Percentiles rank a stretch among this genome's conserved stretches.
Conservation (phyloP, 2,888 invertebrate species). For the Diloba caeruleocephala region DNA sequence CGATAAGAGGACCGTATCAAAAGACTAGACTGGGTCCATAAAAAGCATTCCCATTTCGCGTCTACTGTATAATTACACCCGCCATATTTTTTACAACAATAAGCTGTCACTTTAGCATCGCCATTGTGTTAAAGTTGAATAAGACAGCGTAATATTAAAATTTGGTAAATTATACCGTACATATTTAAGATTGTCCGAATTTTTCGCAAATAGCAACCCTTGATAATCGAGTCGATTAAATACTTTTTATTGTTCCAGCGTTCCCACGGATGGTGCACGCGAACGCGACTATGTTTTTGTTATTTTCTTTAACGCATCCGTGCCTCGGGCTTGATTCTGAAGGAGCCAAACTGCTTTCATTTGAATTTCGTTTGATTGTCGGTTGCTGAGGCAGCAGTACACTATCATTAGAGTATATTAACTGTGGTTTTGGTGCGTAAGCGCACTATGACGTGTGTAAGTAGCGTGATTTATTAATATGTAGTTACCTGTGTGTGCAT, state of each 20-base stretch:
- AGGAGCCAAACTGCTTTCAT: slow-evolving; percentile 77
- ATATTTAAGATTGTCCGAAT: slow-evolving; percentile 64
- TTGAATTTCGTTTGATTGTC: slow-evolving; percentile 82
- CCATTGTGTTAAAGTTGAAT: slow-evolving; percentile 63
- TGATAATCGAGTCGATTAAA: slow-evolving; percentile 69
- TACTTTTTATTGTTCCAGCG: slow-evolving; percentile 74
- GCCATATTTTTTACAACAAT: slow-evolving; percentile 67
- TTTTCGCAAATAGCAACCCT: slow-evolving; percentile 76
- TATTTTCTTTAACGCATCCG: slow-evolving; percentile 74
- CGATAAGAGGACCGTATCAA: slow-evolving; percentile 57
- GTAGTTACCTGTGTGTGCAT: slow-evolving; percentile 52
- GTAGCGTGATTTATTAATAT: slow-evolving; percentile 78
- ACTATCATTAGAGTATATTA: slow-evolving; percentile 81
- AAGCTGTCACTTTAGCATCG: slow-evolving; percentile 67
- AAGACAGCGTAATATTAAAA: slow-evolving; percentile 45
- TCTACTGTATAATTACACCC: slow-evolving; percentile 74
- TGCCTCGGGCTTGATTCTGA: slow-evolving; percentile 74
- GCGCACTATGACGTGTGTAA: slow-evolving; percentile 78
- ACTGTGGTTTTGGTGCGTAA: slow-evolving; percentile 75
- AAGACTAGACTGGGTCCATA: slow-evolving; percentile 49
- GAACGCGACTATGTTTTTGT: slow-evolving; percentile 70
- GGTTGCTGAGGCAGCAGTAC: slow-evolving; percentile 64
- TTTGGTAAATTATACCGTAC: slow-evolving; percentile 47
- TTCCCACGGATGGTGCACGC: slow-evolving; percentile 85
- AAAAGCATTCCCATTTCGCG: slow-evolving; percentile 55